A percentile compares a stretch with the other conserved stretches of the same genome.
phyloP scores from a whole-genome alignment of 1,140 invertebrate species.

The Solenopsis invicta region DNA sequence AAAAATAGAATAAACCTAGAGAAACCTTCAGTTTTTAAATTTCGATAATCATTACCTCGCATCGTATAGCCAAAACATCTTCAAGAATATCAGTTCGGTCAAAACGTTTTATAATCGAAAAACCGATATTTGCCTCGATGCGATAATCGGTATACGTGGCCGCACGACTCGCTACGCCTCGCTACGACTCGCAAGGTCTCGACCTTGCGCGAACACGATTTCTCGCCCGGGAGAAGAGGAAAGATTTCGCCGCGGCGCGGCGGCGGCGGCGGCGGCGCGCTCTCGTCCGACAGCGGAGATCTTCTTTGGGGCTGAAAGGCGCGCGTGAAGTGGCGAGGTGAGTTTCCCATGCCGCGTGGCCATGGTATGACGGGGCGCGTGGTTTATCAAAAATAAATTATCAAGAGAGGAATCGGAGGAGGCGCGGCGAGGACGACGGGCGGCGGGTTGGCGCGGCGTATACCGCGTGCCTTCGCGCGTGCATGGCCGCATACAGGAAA shows the following conservation, averaged over 20 bases:
- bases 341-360: constrained; percentile 70
- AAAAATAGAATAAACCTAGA: no score
- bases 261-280: no score
- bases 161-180: constrained; percentile 38
- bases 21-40: no score
- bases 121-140: constrained; percentile 23
- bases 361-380: constrained; percentile 62
- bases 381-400: constrained; percentile 80
- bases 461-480: constrained; percentile 56
- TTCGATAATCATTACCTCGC: no score
- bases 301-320: constrained; percentile 63
- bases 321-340: constrained; percentile 68
- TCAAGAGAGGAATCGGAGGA: constrained; percentile 57
- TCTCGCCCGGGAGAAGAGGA: constrained; percentile 36
- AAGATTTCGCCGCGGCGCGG: constrained; percentile 31
- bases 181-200: constrained; percentile 65
- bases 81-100: not conserved
- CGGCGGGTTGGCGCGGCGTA: no score
- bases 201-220: constrained; percentile 67
- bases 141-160: constrained; percentile 52
- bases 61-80: no score
- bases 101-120: constrained; percentile 2
- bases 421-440: constrained; percentile 9
- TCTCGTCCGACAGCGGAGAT: constrained; percentile 65
- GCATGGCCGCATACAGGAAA: constrained; percentile 43